Evolutionary conservation across 1,140 invertebrate genomes (phyloP).

Genomic region (Linepithema humile): DNA sequence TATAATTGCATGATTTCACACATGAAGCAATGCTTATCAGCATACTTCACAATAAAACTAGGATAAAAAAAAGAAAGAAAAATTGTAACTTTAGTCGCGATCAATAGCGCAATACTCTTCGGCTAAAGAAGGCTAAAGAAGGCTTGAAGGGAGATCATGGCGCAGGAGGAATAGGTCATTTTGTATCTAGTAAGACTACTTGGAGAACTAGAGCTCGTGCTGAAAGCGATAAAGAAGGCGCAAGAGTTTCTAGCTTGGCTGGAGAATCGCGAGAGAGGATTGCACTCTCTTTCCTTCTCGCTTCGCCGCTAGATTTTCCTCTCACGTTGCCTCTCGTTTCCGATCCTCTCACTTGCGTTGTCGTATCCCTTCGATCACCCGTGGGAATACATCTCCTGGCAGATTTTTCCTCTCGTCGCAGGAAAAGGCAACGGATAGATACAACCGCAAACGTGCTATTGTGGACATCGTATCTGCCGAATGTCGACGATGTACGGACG

Average conservation of each 20-base stretch:
- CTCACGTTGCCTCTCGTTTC: neutral
- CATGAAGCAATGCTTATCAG: neutral
- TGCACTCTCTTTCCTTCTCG: neutral
- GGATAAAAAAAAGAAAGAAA: neutral
- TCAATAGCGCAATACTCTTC: neutral
- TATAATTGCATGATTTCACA: neutral
- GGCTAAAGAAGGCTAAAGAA: too few relatives aligned
- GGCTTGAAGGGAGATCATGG: neutral
- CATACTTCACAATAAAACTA: neutral
- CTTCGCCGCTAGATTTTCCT: neutral
- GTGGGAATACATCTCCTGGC: conserved; percentile 24
- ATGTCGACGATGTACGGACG: conserved; percentile 4
- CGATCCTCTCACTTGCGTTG: neutral
- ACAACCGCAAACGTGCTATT: conserved; percentile 19
- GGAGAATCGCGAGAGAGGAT: conserved; percentile 4
- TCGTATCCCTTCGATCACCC: conserved; percentile 24
- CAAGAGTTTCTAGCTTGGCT: conserved; percentile 3
- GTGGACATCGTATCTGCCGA: conserved; percentile 31
- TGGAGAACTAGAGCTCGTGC: neutral
- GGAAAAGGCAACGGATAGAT: conserved; percentile 37
- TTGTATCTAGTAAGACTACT: neutral
- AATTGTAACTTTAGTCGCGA: neutral
- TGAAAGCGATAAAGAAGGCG: neutral
- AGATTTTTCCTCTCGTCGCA: conserved; percentile 36
- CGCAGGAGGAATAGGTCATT: conserved; percentile 25